phyloP scores from a whole-genome alignment of 2,888 invertebrate genomes.

The Spisula solida region DNA sequence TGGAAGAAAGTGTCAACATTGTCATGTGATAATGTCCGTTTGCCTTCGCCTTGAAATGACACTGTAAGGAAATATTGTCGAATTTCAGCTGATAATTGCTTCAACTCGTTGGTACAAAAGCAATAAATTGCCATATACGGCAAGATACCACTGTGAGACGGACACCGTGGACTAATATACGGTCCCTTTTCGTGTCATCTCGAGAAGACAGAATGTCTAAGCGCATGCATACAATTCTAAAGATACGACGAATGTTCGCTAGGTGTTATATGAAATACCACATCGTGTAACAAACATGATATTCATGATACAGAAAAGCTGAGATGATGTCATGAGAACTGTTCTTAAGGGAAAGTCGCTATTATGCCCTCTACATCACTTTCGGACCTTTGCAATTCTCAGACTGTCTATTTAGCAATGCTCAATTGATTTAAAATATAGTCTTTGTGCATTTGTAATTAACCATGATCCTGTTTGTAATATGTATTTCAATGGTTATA shows the following conservation, averaged over 20 bases:
- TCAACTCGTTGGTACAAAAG: constrained; percentile 16
- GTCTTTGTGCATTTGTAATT: too few relatives aligned
- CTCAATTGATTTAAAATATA: too few relatives aligned
- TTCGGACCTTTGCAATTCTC: too few relatives aligned
- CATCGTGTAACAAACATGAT: not conserved
- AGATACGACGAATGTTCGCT: not conserved
- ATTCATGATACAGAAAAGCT: not conserved
- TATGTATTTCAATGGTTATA: too few relatives aligned
- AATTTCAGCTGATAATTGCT: constrained; percentile 20
- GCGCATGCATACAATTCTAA: not conserved
- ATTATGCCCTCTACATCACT: too few relatives aligned
- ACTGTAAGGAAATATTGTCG: not conserved
- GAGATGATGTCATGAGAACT: not conserved
- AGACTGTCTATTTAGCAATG: too few relatives aligned
- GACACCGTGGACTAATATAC: not conserved
- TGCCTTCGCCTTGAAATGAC: constrained; percentile 20
- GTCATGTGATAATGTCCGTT: not conserved
- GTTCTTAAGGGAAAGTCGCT: too few relatives aligned
- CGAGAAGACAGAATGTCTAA: constrained; percentile 3
- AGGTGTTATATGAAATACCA: not conserved
- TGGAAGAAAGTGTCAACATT: constrained; percentile 14
- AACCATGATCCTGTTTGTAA: too few relatives aligned
- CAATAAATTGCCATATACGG: constrained; percentile 17
- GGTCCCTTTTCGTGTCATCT: not conserved
- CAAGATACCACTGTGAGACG: not conserved